These are phyloP conservation scores for Paraescarpia echinospica DNA, from an alignment of 1,140 invertebrate species.

Conservation along the genomic window DNA sequence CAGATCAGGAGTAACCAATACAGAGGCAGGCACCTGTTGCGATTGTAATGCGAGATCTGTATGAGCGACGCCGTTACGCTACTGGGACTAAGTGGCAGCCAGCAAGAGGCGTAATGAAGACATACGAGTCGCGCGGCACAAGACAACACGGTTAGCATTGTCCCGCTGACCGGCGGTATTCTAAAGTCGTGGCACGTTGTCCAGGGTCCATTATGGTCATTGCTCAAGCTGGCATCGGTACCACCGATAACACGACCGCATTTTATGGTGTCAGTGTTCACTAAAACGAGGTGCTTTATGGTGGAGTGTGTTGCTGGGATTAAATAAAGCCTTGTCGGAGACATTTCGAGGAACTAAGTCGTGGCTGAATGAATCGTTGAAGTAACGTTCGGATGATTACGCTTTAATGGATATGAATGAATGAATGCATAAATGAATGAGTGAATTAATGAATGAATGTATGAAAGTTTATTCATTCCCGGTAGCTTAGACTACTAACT, in stretches of 20 bases:
- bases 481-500: not conserved
- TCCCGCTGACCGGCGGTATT: not conserved
- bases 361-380: not conserved
- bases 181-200: not conserved
- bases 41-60: not conserved
- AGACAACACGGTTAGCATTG: not conserved
- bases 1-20: not conserved
- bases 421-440: too few relatives aligned
- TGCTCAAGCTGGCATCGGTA: not conserved
- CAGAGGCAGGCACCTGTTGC: not conserved
- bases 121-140: not conserved
- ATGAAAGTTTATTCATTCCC: too few relatives aligned
- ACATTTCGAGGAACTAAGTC: not conserved
- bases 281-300: not conserved
- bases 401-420: not conserved
- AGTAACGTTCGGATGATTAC: too few relatives aligned
- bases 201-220: not conserved
- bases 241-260: not conserved
- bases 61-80: not conserved
- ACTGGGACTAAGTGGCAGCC: not conserved
- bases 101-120: not conserved
- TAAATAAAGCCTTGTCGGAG: not conserved
- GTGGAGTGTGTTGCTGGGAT: too few relatives aligned
- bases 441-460: too few relatives aligned
- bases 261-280: not conserved